Evolutionary conservation across 2,113 vertebrate species (phyloP), one percentile per base, ranked within the genome.

Genomic region (Cyanocitta stelleri): DNA sequence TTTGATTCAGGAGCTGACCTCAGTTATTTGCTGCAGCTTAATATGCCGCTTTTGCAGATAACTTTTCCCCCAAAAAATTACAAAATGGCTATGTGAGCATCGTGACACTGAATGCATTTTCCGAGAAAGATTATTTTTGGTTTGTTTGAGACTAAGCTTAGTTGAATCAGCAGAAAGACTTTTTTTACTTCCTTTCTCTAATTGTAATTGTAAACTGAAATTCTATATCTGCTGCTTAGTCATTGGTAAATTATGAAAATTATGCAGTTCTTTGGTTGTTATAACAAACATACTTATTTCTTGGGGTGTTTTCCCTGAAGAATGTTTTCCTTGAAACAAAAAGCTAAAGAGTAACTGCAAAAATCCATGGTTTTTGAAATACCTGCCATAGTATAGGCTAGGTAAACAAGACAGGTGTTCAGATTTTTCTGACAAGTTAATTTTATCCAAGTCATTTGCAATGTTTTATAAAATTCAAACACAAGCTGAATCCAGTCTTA

Each of bases 111-210:
- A 83, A 43, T n/a, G 20, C n/a, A n/a, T 85, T 95, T 95, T 90
- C 66, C 32, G 52, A 86, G 82, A 83, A 43, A 44, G 19, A 29
- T 55, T 90, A 43, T 66, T 94, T 96, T 92, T 59, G 22, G 30
- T 75, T 84, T 90, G 22, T 85, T 83, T 75, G 68, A 89, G 56
- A 68, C 74, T 77, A 61, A 30, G 5, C 69, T 94, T 32, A 64
- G 80, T 55, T 87, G 76, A 87, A 87, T 95, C 76, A 81, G 86
- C 90, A 87, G 62, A 80, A 94, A 33, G 22, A 33, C 32, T 94
- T 75, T 46, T 46, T 82, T 35, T 21, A 91, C 62, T 94, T 93
- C 86, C 83, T 93, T 86, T 93, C 39, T 67, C 20, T 93, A 41
- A 63, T 64, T 84, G 63, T 72, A 87, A 89, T 81, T 93, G 68